Percentiles rank a stretch among this genome's conserved stretches.
Evolutionary conservation across 2,888 invertebrate species (phyloP).

Genomic region (Stenotaenia linearis): DNA sequence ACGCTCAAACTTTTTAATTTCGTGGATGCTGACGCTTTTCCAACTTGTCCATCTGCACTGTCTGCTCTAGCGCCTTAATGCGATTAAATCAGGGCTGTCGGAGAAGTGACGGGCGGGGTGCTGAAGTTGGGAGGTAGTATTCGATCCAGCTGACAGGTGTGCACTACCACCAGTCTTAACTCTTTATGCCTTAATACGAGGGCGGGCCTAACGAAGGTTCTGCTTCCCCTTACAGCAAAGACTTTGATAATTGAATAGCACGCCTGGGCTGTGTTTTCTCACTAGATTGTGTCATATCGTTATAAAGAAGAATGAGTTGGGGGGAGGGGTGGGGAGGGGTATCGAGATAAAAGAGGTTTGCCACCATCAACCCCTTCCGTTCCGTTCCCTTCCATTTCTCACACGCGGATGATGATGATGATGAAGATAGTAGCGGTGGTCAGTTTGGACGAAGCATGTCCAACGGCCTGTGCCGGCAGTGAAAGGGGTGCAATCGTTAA

Average conservation of each 20-base stretch:
- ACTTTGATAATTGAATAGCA: neutral
- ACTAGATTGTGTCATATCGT: neutral
- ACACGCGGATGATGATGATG: neutral
- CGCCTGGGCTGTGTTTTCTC: neutral
- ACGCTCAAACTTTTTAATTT: neutral
- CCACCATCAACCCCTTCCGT: neutral
- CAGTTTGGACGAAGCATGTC: neutral
- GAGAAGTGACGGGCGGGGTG: neutral
- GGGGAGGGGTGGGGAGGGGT: neutral
- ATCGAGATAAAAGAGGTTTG: neutral
- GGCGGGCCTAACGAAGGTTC: neutral
- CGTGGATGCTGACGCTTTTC: neutral
- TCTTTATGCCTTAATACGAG: neutral
- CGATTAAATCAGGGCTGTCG: neutral
- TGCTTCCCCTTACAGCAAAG: neutral
- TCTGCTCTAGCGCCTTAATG: neutral
- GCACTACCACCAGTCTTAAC: neutral
- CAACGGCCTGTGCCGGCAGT: neutral
- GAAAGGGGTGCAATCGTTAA: neutral
- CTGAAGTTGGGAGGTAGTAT: neutral
- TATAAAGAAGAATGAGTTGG: neutral
- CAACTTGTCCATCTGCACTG: neutral
- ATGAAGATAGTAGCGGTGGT: neutral
- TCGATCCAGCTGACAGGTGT: neutral
- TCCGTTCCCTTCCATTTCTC: neutral